Conservation (phyloP, 2,113 vertebrate species). For the Corythornis vintsioides region DNA sequence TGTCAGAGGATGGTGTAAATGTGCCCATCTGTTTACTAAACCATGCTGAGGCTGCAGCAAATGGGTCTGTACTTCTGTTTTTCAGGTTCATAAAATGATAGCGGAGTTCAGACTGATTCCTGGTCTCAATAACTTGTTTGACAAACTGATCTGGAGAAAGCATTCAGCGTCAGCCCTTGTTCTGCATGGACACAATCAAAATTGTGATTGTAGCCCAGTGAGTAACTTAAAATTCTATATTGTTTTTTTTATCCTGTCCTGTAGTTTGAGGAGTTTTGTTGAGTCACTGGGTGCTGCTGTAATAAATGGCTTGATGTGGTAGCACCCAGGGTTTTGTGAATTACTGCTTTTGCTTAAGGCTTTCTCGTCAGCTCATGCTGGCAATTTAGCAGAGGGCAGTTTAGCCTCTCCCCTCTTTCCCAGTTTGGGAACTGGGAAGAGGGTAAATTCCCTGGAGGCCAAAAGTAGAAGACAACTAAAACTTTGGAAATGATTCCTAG, state of each 20-base stretch:
- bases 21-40: not conserved
- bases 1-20: not conserved
- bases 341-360: not conserved
- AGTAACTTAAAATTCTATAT: constrained; percentile 10
- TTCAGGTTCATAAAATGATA: constrained; percentile 97
- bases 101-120: constrained; percentile 96
- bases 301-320: not conserved
- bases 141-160: constrained; percentile 98
- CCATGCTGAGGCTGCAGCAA: not conserved
- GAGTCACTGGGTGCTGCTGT: not conserved
- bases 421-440: not conserved
- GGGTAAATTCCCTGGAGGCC: not conserved
- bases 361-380: not conserved
- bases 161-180: constrained; percentile 89
- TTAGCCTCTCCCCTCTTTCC: not conserved
- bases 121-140: constrained; percentile 96
- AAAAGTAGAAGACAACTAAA: not conserved
- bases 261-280: not conserved
- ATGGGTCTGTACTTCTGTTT: not conserved
- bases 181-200: constrained; percentile 96
- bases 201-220: constrained; percentile 98
- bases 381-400: not conserved
- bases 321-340: not conserved
- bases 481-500: not conserved
- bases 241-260: not conserved